Evolutionary conservation across 2,797 vertebrate genomes (phyloP), one percentile per base, ranked within the genome.

Genomic region (Onychomys leucogaster): DNA sequence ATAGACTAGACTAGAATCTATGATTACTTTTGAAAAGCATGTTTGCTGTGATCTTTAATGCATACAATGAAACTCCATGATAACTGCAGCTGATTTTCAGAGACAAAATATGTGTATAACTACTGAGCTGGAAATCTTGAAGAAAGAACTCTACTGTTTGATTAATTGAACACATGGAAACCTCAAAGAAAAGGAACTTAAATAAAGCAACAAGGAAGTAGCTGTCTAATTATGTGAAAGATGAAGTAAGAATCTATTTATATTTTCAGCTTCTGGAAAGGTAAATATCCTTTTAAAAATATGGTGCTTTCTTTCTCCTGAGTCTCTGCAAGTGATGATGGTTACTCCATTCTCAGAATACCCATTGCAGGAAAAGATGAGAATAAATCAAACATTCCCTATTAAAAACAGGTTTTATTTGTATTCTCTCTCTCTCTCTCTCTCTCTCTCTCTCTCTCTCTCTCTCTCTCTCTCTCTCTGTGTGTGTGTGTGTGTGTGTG

Each of bases 241-340:
- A 10, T 23, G n/a, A 97, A 76, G n/a, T 97, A 95, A 87, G 61
- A 92, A 90, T 86, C 92, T 97, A 52, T 97, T 98, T 94, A 87
- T 81, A 81, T 97, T 57, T 57, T 97, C 65, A 55, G 84, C 52
- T 96, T 98, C 97, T 98, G 78, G 77, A 98, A 97, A 95, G 78
- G 4, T 94, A 95, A 93, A 23, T 10, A 55, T 19, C 6, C 41
- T 84, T 55, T 96, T 29, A 75, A 55, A 97, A 95, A 75, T 82
- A 89, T 0, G 77, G n/a, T 89, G 21, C 1, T 91, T 10, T 61
- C 37, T 95, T 97, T 80, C 94, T 96, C 71, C 21, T 93, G 83
- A 92, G 76, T 96, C 94, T 49, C 86, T 97, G 37, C 12, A 37
- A 95, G 69, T 94, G 25, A 32, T 96, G 8, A 37, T 63, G 71